Evolutionary conservation across 2,113 vertebrate species (phyloP), one percentile per base, ranked within the genome.

Genomic region (Seriola rivoliana): DNA sequence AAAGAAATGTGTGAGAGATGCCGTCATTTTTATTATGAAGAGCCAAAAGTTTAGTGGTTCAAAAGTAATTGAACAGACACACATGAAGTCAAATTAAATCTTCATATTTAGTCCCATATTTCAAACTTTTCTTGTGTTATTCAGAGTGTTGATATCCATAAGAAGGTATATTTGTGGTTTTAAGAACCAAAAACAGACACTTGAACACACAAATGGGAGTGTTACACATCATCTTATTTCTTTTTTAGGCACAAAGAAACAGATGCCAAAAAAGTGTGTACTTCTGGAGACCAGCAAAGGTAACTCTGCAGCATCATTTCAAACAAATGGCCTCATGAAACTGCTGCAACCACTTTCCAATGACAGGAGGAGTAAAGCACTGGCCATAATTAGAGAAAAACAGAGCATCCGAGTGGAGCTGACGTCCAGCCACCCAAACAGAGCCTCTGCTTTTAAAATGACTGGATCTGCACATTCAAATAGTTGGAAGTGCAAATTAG

Each of bases 281-380:
- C n/a, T 58, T 71, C 68, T 76, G 74, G 42, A 62, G 19, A 14
- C 40, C 40, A 50, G 38, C 62, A 55, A 73, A 82, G 60, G 82
- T 32, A 80, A 54, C 52, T 44, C 4, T 44, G 36, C 64, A n/a
- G 36, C 52, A 64, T 55, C 57, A 62, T 62, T 80, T 78, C 65
- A 78, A 75, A 77, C 71, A 60, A 64, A 78, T 71, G 4, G 4
- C 44, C 25, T 63, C 50, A 52, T 14, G 57, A 46, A 71, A 63
- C n/a, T 14, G 46, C 40, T 44, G 36, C 57, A 48, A 69, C 59
- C 16, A 16, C 55, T 74, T 29, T 64, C 44, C 16, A 74, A 52
- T 25, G 70, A 63, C 10, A 57, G 57, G 57, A 70, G 46, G 29
- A 64, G 72, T 40, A 64, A 29, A 25, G 60, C 10, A 2, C 44